Evolutionary conservation across 2,113 vertebrate genomes (phyloP), one percentile per base, ranked within the genome.

Genomic region (Sula dactylatra): DNA sequence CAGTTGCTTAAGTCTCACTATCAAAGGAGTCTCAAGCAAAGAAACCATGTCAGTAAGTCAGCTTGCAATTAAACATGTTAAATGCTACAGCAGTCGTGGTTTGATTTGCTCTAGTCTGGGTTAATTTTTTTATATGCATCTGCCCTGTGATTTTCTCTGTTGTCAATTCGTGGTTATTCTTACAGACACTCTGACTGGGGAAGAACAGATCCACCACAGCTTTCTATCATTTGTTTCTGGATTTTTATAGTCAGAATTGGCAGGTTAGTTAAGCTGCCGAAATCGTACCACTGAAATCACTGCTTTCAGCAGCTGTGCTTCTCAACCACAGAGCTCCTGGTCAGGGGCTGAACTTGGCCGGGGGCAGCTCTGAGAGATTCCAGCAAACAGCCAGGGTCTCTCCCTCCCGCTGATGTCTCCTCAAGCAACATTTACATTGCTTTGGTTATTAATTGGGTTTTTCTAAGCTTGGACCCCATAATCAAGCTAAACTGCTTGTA

Each of bases 261-360:
- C 72, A 73, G 62, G 50, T 31, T 6, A 4, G 12, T 38, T 18
- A 16, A 66, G 11, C 5, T 25, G 12, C 77, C 73, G 40, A 24
- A 52, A 24, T 16, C 1, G 0, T 10, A 38, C 2, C 38, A 11
- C 52, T 26, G 29, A 13, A n/a, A 70, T 25, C 64, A 5, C 2
- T 9, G 40, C 34, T 65, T 19, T 7, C 67, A 55, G 88, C 56
- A 76, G 15, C 7, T 20, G 13, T 16, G 24, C 21, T 58, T 12
- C 40, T 21, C 67, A 77, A 70, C 40, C 3, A 1, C 77, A 70
- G 10, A 65, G 65, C 45, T 86, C 38, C 70, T 55, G 50, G 13
- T 7, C 52, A 32, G 38, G 31, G 18, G 16, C 82, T 66, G 55
- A 47, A 8, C 11, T 3, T 3, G 15, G 50, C 6, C 69, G 54